Evolutionary conservation across 2,888 invertebrate species (phyloP).

Genomic region (Agrochola litura): DNA sequence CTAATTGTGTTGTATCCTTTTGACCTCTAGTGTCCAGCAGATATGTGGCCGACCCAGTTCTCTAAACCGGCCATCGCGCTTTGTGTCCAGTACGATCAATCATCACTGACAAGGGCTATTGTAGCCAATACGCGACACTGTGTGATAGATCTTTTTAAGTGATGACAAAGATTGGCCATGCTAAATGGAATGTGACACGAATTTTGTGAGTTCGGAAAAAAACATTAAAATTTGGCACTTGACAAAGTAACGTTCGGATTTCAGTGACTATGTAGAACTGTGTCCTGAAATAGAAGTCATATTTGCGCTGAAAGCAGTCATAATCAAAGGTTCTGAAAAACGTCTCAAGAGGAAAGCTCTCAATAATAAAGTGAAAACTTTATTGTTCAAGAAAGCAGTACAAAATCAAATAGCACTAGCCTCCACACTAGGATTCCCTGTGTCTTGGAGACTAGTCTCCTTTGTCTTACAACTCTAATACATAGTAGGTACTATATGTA

Average conservation of each 20-base stretch:
- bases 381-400: no score
- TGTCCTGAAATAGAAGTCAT: background rate
- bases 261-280: background rate
- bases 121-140: conserved; percentile 50
- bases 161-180: conserved; percentile 38
- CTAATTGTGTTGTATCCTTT: background rate
- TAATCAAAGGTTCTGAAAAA: background rate
- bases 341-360: no score
- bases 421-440: no score
- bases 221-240: background rate
- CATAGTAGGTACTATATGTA: no score
- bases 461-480: no score
- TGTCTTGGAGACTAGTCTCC: no score
- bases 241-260: background rate
- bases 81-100: conserved; percentile 50
- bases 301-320: background rate
- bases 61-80: conserved; percentile 11
- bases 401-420: no score
- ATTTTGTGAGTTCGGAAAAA: background rate
- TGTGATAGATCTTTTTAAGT: conserved; percentile 54
- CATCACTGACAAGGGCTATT: conserved; percentile 52
- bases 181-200: conserved; percentile 12
- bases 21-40: conserved; percentile 7
- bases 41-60: conserved; percentile 43
- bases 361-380: no score